Evolutionary conservation across 1,140 invertebrate species (phyloP).

Genomic region (Pogonus chalceus): DNA sequence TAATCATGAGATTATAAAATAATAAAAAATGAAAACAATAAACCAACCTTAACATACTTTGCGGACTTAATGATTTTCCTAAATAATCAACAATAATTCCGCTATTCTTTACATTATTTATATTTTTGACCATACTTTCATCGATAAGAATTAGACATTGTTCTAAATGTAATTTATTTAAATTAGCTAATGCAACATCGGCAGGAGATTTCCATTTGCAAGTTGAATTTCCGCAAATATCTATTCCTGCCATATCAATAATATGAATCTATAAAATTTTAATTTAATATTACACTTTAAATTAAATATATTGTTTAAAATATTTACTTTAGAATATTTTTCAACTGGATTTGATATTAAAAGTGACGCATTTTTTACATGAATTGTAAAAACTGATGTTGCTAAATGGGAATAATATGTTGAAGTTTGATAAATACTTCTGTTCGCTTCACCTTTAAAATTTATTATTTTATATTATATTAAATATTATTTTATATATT

Average conservation of each 20-base stretch:
- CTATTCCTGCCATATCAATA: constrained; percentile 8
- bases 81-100: not conserved
- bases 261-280: constrained; percentile 6
- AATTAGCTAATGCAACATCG: not conserved
- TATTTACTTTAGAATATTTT: not conserved
- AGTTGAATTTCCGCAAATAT: not conserved
- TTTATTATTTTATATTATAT: too few relatives aligned
- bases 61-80: not conserved
- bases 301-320: not conserved
- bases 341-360: not conserved
- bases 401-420: not conserved
- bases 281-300: not conserved
- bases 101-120: not conserved
- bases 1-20: not conserved
- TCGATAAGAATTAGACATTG: not conserved
- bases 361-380: not conserved
- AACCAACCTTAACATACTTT: not conserved
- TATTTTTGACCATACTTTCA: not conserved
- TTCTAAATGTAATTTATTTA: constrained; percentile 1
- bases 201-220: not conserved
- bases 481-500: too few relatives aligned
- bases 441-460: too few relatives aligned
- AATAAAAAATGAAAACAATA: not conserved
- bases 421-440: too few relatives aligned
- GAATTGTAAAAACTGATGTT: not conserved